These are phyloP conservation scores for Microchirus variegatus DNA, from an alignment of 2,797 vertebrate species.

Conservation along the genomic window DNA sequence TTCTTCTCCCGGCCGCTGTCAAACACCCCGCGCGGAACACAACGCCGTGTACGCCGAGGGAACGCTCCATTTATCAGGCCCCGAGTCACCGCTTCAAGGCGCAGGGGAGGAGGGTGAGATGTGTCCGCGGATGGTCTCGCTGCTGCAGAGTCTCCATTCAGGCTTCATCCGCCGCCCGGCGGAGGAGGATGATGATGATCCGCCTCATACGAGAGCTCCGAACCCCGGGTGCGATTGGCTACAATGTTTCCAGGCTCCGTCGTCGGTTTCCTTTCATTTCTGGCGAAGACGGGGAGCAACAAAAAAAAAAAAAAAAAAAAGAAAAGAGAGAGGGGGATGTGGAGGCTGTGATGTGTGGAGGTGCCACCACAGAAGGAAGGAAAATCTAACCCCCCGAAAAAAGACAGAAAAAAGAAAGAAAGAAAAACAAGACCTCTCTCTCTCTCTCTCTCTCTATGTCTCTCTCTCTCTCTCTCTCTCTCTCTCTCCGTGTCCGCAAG, in stretches of 20 bases:
- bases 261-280: constrained; percentile 55
- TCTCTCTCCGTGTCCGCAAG: constrained; percentile 70
- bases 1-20: constrained; percentile 71
- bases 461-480: too few species aligned
- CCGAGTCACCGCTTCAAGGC: constrained; percentile 46
- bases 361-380: constrained; percentile 74
- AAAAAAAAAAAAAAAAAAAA: too few species aligned
- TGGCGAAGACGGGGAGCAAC: constrained; percentile 1
- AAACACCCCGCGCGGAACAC: constrained; percentile 71
- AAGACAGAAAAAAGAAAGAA: neutral
- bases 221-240: constrained; percentile 58
- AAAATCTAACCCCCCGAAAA: constrained; percentile 31
- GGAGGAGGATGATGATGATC: constrained; percentile 74
- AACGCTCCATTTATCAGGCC: constrained; percentile 76
- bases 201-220: constrained; percentile 58
- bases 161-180: constrained; percentile 65
- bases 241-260: constrained; percentile 71
- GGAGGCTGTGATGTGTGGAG: constrained; percentile 62
- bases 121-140: constrained; percentile 52
- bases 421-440: constrained; percentile 41
- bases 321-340: constrained; percentile 54
- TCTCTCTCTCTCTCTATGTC: too few species aligned
- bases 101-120: constrained; percentile 19
- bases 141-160: constrained; percentile 64
- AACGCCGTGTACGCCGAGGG: constrained; percentile 66